Percentiles rank a stretch among this genome's conserved stretches.
phyloP scores from a whole-genome alignment of 2,888 invertebrate genomes.

The Torymus aiolomorphi region DNA sequence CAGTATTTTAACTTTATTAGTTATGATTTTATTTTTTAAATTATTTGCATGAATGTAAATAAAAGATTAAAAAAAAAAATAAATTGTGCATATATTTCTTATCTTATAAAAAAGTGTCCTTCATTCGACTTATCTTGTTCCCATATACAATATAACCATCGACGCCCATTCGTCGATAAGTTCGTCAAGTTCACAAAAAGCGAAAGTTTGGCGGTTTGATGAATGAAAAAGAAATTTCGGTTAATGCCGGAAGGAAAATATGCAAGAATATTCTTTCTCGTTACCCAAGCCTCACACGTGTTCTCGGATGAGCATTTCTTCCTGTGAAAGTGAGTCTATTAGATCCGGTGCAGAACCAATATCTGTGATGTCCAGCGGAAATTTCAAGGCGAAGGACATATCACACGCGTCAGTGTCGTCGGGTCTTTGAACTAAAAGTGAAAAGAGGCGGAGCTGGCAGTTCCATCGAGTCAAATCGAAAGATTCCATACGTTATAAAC shows the following conservation, averaged over 20 bases:
- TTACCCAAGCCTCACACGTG: not conserved
- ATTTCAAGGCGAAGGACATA: conserved; percentile 38
- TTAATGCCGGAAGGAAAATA: conserved; percentile 7
- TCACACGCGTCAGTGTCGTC: not conserved
- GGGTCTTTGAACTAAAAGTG: conserved; percentile 25
- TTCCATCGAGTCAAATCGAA: too few relatives aligned
- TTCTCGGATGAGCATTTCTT: conserved; percentile 5
- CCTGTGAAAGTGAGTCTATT: conserved; percentile 15
- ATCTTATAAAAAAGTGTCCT: too few relatives aligned
- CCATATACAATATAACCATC: not conserved
- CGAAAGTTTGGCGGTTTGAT: conserved; percentile 7
- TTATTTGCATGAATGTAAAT: too few relatives aligned
- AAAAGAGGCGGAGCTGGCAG: too few relatives aligned
- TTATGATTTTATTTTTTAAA: too few relatives aligned
- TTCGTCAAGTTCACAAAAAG: not conserved
- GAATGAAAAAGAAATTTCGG: conserved; percentile 31
- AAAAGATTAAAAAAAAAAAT: too few relatives aligned
- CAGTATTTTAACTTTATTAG: too few relatives aligned
- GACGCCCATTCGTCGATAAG: not conserved
- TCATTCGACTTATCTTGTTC: not conserved
- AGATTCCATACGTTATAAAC: too few relatives aligned
- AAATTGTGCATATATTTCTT: too few relatives aligned
- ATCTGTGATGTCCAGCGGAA: conserved; percentile 4
- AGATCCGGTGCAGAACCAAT: not conserved
- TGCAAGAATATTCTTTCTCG: not conserved